phyloP scores from a whole-genome alignment of 2,888 invertebrate genomes.

The Operophtera brumata region DNA sequence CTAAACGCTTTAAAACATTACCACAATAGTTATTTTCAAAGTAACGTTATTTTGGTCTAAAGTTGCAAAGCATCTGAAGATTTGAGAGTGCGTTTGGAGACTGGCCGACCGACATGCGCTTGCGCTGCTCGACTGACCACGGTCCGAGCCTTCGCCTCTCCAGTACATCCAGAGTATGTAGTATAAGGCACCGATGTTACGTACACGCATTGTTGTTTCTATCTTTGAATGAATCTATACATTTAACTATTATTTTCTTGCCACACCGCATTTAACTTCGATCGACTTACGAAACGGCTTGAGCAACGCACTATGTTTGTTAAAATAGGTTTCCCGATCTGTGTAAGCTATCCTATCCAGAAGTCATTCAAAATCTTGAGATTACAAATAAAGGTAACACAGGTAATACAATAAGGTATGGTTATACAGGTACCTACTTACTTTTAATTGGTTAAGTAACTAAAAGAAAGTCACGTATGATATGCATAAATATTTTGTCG shows the following conservation, averaged over 20 bases:
- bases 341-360: neutral
- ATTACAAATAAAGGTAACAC: too few relatives aligned
- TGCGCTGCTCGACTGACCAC: conserved; percentile 64
- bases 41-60: neutral
- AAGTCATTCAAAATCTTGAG: neutral
- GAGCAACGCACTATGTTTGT: conserved; percentile 3
- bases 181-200: conserved; percentile 50
- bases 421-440: neutral
- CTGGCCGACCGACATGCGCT: conserved; percentile 58
- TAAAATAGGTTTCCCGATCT: neutral
- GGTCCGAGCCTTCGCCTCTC: conserved; percentile 34
- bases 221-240: conserved; percentile 65
- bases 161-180: conserved; percentile 24
- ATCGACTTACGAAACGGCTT: conserved; percentile 27
- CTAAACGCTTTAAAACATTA: neutral
- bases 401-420: too few relatives aligned
- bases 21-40: neutral
- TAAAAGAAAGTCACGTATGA: conserved; percentile 7
- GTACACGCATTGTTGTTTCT: conserved; percentile 70
- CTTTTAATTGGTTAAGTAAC: neutral
- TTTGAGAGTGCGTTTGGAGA: conserved; percentile 46
- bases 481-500: conserved; percentile 6
- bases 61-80: conserved; percentile 39
- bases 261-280: conserved; percentile 31
- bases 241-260: conserved; percentile 36